phyloP scores from a whole-genome alignment of 2,797 vertebrate species.

The Arremon aurantiirostris region DNA sequence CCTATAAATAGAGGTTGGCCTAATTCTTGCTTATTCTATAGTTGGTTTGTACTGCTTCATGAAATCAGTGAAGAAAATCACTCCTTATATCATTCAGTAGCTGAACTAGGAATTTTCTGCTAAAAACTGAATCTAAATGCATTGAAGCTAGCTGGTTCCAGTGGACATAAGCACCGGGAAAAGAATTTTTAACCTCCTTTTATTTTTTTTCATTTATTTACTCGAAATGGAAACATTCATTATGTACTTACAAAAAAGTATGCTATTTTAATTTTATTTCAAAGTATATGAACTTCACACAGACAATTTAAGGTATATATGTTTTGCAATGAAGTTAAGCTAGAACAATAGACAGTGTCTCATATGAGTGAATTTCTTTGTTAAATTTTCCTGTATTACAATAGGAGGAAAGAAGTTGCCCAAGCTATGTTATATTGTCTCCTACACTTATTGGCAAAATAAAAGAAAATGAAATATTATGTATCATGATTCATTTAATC shows the following conservation, averaged over 20 bases:
- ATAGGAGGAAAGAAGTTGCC: constrained; percentile 6
- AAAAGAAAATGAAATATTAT: not conserved
- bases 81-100: not conserved
- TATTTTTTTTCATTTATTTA: not conserved
- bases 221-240: not conserved
- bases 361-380: not conserved
- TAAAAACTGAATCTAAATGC: not conserved
- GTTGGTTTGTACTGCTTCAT: not conserved
- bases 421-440: not conserved
- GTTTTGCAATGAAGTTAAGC: not conserved
- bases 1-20: constrained; percentile 34
- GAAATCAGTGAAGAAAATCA: not conserved
- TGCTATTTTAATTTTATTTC: not conserved
- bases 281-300: not conserved
- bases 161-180: not conserved
- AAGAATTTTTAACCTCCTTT: rapidly evolving
- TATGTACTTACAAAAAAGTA: not conserved
- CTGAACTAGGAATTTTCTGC: not conserved
- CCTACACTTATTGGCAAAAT: constrained; percentile 13
- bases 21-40: constrained; percentile 19
- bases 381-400: not conserved
- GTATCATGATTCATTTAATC: constrained; percentile 17
- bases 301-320: not conserved
- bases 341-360: not conserved
- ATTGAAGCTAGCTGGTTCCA: not conserved